phyloP scores from a whole-genome alignment of 1,140 invertebrate species.

The Epicauta chinensis region DNA sequence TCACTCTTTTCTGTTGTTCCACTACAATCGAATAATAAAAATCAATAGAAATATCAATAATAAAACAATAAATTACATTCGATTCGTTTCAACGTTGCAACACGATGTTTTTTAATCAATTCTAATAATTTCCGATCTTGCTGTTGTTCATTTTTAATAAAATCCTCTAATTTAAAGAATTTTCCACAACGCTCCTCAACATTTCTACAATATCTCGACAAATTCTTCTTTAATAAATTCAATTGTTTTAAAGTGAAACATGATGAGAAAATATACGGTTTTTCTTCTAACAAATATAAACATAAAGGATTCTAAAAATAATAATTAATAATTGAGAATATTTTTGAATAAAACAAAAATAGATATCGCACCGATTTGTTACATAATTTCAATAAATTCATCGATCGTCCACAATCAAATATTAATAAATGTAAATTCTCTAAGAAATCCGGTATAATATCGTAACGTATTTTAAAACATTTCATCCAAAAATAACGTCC shows the following conservation, averaged over 20 bases:
- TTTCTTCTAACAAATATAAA: conserved; percentile 30
- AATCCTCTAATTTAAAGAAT: background rate
- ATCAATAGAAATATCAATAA: background rate
- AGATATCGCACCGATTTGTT: conserved; percentile 31
- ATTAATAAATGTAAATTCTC: conserved; percentile 33
- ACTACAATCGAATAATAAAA: conserved; percentile 24
- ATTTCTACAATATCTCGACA: conserved; percentile 32
- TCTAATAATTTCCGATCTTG: conserved; percentile 20
- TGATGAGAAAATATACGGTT: conserved; percentile 29
- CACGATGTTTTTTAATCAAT: conserved; percentile 32
- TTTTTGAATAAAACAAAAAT: too few relatives aligned
- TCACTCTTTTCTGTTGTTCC: conserved; percentile 26
- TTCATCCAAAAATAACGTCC: conserved; percentile 39
- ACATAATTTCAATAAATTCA: conserved; percentile 39
- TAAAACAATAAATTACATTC: conserved; percentile 30
- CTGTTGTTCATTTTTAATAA: background rate
- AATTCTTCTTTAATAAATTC: conserved; percentile 25
- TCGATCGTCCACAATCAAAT: conserved; percentile 37
- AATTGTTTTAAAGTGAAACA: conserved; percentile 35
- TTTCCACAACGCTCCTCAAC: background rate
- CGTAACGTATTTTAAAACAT: conserved; percentile 29
- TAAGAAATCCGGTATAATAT: conserved; percentile 40
- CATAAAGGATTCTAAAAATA: conserved; percentile 31
- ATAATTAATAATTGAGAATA: conserved; percentile 1
- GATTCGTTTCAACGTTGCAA: conserved; percentile 31